Base-by-base conservation (phyloP, 2,113 vertebrate species). In the Sarotherodon lohbergeri region DNA sequence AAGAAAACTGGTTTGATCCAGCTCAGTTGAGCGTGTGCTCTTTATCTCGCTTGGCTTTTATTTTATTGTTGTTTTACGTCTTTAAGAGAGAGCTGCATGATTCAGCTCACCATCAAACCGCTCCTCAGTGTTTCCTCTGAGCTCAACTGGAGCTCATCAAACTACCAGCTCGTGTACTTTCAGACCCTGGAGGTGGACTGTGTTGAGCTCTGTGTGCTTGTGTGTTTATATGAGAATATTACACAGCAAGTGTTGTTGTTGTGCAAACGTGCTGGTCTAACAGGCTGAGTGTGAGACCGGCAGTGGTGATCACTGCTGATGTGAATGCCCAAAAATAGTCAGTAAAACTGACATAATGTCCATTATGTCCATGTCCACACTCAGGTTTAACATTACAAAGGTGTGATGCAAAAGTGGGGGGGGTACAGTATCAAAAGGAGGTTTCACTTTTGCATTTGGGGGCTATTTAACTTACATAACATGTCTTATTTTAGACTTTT, bases 1-100 rank as follows among this genome's bases (percentile, higher is more conserved):
- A 84, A 83, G 16, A 80, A 52, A 94, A 93, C 91, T 50, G 66
- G 88, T 91, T 91, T 93, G 88, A 94, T 94, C 93, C 89, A 46
- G 91, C 17, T 0, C 32, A 32, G 81, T 55, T 63, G 83, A 16
- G 85, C 41, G 59, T 86, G 86, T 66, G 68, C 79, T 88, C 81
- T 86, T 86, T 36, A 81, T 86, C 78, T 89, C 19, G 7, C 34
- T 5, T 39, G 78, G 27, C 82, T 89, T 78, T 57, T 89, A 84
- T 89, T 91, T 91, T 86, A 29, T 76, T 82, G 32, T 82, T 63
- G 10, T 80, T 84, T 55, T 43, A 19, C 71, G 46, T 82, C 59
- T 59, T 55, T 12, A 43, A 78, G 73, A 80, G 80, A 22, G 34
- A 83, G 50, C 52, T 34, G 41, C 41, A 14, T 81, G 84, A 81